Conservation (phyloP, 2,113 vertebrate genomes). For the Neopipo cinnamomea region DNA sequence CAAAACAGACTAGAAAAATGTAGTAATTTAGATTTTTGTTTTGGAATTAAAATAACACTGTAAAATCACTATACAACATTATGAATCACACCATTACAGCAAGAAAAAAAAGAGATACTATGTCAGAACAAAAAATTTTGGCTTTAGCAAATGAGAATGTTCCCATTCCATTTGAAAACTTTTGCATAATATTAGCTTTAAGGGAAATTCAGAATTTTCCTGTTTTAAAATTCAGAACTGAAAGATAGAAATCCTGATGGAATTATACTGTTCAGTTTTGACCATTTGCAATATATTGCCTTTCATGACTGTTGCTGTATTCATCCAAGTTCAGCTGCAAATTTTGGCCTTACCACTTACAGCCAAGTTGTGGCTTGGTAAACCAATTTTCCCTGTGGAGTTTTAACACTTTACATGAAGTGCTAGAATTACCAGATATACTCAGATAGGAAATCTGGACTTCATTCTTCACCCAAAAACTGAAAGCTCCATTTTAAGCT, state of each 20-base stretch:
- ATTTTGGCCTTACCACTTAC: neutral
- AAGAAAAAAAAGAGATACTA: neutral
- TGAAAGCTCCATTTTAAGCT: neutral
- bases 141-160: neutral
- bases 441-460: neutral
- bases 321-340: neutral
- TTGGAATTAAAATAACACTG: neutral
- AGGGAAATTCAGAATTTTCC: neutral
- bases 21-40: neutral
- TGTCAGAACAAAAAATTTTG: neutral
- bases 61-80: neutral
- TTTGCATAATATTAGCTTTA: neutral
- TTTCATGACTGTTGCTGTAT: neutral
- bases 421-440: neutral
- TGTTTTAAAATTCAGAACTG: neutral
- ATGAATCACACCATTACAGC: neutral
- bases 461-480: neutral
- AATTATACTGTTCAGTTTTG: neutral
- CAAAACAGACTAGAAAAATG: neutral
- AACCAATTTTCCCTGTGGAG: neutral
- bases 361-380: neutral
- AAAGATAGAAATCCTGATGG: neutral
- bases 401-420: neutral
- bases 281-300: neutral
- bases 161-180: neutral